phyloP scores from a whole-genome alignment of 2,888 invertebrate species.

The Macrophya annulata region DNA sequence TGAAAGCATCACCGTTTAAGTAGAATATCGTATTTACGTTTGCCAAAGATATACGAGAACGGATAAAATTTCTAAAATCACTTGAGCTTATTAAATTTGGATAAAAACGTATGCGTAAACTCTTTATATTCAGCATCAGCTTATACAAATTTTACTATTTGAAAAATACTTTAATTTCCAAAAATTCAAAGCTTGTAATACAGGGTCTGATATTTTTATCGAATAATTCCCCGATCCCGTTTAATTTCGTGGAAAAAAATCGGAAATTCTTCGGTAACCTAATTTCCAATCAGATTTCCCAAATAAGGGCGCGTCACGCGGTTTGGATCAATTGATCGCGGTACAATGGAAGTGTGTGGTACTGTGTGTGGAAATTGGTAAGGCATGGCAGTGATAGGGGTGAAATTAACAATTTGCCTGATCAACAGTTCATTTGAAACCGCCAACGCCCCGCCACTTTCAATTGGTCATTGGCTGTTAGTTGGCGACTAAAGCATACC shows the following conservation, averaged over 20 bases:
- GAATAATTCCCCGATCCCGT: neutral
- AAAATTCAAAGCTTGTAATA: neutral
- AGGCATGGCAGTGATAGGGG: neutral
- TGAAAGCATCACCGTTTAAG: neutral
- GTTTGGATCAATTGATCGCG: slow-evolving; percentile 19
- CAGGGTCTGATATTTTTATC: neutral
- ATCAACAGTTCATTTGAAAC: slow-evolving; percentile 65
- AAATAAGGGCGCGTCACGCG: slow-evolving; percentile 13
- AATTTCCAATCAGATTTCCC: slow-evolving; percentile 19
- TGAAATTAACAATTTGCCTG: slow-evolving; percentile 64
- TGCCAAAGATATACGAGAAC: neutral
- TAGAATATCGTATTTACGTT: slow-evolving; percentile 3
- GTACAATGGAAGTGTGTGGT: slow-evolving; percentile 14
- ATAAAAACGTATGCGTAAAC: neutral
- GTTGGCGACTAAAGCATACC: neutral
- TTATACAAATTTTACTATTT: neutral
- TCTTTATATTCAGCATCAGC: neutral
- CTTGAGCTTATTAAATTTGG: neutral
- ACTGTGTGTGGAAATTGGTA: slow-evolving; percentile 17
- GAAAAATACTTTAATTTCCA: neutral
- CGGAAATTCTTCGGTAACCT: neutral
- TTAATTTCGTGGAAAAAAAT: neutral
- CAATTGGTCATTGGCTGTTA: slow-evolving; percentile 20
- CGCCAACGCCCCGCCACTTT: slow-evolving; percentile 32
- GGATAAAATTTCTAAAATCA: neutral